Percentiles rank a stretch among this genome's conserved stretches.
These are phyloP conservation scores for Eristalinus aeneus DNA, from an alignment of 2,888 invertebrate species.

Conservation along the genomic window DNA sequence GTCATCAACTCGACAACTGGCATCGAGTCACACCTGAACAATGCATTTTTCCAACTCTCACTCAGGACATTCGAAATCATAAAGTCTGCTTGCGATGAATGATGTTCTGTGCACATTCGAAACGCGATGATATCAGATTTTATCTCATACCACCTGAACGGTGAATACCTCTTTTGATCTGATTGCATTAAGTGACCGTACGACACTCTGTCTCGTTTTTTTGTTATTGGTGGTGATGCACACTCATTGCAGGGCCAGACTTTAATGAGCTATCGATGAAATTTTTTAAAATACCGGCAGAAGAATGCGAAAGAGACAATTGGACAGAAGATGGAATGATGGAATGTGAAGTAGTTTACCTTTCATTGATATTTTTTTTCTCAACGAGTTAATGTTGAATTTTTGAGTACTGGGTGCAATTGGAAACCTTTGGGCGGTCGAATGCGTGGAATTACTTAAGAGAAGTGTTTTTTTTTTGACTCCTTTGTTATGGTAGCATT, in stretches of 20 bases:
- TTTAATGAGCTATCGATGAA: neutral
- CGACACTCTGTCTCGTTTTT: neutral
- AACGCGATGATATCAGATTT: slow-evolving; percentile 50
- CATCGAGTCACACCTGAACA: neutral
- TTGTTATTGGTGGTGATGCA: neutral
- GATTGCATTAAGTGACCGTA: neutral
- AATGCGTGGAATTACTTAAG: neutral
- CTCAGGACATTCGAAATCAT: slow-evolving; percentile 4
- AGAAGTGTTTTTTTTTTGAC: neutral
- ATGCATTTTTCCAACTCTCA: neutral
- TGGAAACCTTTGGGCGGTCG: neutral
- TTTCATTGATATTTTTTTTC: neutral
- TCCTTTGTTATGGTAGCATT: too few relatives aligned
- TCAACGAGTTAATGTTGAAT: neutral
- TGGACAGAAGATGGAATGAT: neutral
- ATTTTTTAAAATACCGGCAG: neutral
- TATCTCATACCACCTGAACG: slow-evolving; percentile 29
- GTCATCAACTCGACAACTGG: neutral
- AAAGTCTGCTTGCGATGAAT: slow-evolving; percentile 52
- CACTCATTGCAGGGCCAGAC: neutral
- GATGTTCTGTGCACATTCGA: slow-evolving; percentile 53
- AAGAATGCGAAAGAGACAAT: neutral
- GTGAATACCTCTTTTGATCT: slow-evolving; percentile 15
- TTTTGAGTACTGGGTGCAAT: neutral
- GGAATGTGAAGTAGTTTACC: neutral